Base-by-base conservation (phyloP, 2,888 invertebrate genomes). In the Lypha dubia region DNA sequence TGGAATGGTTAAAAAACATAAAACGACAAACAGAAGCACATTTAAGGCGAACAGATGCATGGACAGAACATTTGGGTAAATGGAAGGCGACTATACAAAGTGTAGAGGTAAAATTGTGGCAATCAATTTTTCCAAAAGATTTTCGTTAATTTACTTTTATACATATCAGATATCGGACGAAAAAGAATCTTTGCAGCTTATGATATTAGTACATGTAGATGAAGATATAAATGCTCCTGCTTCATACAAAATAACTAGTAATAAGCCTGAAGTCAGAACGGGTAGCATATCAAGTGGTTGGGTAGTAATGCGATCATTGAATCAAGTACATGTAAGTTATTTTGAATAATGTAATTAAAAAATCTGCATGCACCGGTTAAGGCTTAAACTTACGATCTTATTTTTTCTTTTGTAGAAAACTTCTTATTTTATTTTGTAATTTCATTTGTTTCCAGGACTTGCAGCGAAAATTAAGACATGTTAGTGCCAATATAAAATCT, bases 31-130 rank as follows among this genome's bases (percentile, higher is more conserved):
- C 97, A 51, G 97, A 98, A 90, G 96, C 96, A 0, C 97, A 98
- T 92, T 93, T 98, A 71, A 94, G 95, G 17, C 94, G 97, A 51
- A 98, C 98, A 0, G 97, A 97, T 92, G 95, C 96, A 65, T 98
- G 98, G 98, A 96, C 96, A 0, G 97, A 97, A 87, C 96, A 98
- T 91, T 93, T 98, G 87, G 97, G 98, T 24, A 94, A 94, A 86
- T 98, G 98, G 98, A 94, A 96, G 82, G 97, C 97, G 7, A 95
- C 95, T 53, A 96, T 98, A 28, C 96, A 96, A 90, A 96, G 95
- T 89, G 96, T 96, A 8, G 96, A 97, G 95, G 96, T 93, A 87
- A 35, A 35, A 2, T 35, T n/a, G 35, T 32, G 6, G n/a, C 7
- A 6, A 41, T 41, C 35, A 28, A 35, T 17, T 32, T 1, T 38